A percentile compares a stretch with the other conserved stretches of the same genome.
Evolutionary conservation across 1,140 invertebrate genomes (phyloP).

Genomic region (Camponotus pennsylvanicus): DNA sequence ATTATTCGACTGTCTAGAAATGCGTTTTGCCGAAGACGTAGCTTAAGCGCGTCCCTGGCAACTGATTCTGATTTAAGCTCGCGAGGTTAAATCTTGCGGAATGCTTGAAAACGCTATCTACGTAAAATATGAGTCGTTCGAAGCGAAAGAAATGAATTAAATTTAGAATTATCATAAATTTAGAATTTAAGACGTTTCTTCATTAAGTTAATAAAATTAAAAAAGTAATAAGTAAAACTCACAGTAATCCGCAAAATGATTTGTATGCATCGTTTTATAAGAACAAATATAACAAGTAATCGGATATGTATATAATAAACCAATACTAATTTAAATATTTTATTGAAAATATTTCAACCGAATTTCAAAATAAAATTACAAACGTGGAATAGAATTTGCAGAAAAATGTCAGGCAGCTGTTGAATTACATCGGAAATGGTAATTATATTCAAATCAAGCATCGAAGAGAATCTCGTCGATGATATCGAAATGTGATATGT

Average conservation of each 20-base stretch:
- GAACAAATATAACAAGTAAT: neutral
- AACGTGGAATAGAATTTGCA: conserved; percentile 8
- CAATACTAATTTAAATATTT: conserved; percentile 7
- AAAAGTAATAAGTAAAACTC: conserved; percentile 37
- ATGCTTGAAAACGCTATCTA: conserved; percentile 50
- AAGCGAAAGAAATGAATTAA: conserved; percentile 66
- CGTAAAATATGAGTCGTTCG: conserved; percentile 59
- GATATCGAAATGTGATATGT: conserved; percentile 15
- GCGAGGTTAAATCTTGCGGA: conserved; percentile 68
- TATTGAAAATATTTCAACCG: neutral
- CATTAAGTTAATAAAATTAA: too few species aligned
- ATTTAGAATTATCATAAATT: conserved; percentile 49
- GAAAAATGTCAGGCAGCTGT: neutral
- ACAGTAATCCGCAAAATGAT: neutral
- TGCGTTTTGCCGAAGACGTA: conserved; percentile 38
- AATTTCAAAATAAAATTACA: neutral
- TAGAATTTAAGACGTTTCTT: neutral
- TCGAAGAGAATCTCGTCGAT: conserved; percentile 19
- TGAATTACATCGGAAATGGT: conserved; percentile 18
- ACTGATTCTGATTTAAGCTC: conserved; percentile 61
- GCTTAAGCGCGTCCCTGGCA: conserved; percentile 42
- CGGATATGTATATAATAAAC: conserved; percentile 24
- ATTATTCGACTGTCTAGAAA: conserved; percentile 53
- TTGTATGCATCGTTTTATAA: neutral
- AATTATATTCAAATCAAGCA: conserved; percentile 32